Evolutionary conservation across 2,888 invertebrate genomes (phyloP), one percentile per base, ranked within the genome.

Genomic region (Hirtodrosophila cameraria): DNA sequence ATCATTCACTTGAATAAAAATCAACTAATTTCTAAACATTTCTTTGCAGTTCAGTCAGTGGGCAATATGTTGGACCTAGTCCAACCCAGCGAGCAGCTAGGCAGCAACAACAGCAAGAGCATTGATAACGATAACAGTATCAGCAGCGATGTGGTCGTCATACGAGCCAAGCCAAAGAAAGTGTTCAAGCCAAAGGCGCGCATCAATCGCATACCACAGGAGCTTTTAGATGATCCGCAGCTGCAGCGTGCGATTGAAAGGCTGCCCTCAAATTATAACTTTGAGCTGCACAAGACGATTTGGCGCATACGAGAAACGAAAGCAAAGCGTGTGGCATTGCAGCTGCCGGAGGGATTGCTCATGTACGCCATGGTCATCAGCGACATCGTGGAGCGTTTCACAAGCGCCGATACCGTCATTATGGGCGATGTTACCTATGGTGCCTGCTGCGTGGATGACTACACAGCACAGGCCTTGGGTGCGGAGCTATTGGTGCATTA

Each of bases 371-470:
- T 97, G 63, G 95, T 96, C 2, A 94, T 99, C 60, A 95, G 97
- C 69, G 98, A 99, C 89, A 97, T 99, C 67, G 94, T 99, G 76
- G 95, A 97, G 90, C 93, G 93, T 50, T 97, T 97, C 88, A 97
- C 97, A 1, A 94, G 93, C 27, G 97, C 97, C 1, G 98, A 99
- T 80, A 95, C 96, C 0, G 94, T 99, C 41, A 98, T 99, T 65
- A 97, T 99, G 97, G 99, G 98, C 5, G 99, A 99, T 91, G 99
- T 99, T 11, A 99, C 99, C 0, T 99, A 99, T 88, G 99, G 99
- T 28, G 99, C 99, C 0, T 99, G 99, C 90, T 99, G 99, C 90
- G 95, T 99, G 8, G 99, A 99, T 89, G 99, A 99, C 92, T 96
- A 94, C 88, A 97, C 98, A 0, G 99, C 99, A 0, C 93, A 94